These are phyloP conservation scores for Macrophya annulata DNA, from an alignment of 2,888 invertebrate species.

Conservation along the genomic window DNA sequence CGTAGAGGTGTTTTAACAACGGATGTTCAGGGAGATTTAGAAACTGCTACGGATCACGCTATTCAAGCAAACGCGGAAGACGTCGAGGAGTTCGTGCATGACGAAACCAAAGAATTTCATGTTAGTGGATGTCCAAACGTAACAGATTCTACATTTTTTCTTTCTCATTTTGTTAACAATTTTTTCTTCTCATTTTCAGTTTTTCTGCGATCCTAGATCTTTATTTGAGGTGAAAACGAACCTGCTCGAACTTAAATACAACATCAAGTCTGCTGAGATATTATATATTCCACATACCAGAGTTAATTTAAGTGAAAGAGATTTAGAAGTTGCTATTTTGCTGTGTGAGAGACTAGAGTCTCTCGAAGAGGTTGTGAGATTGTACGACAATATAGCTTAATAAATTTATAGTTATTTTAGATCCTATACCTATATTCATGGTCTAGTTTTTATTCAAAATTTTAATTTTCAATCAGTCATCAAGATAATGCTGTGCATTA, in stretches of 20 bases:
- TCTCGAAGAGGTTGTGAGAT: slow-evolving; percentile 82
- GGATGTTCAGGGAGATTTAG: slow-evolving; percentile 79
- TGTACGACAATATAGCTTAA: slow-evolving; percentile 82
- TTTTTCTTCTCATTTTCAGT: slow-evolving; percentile 78
- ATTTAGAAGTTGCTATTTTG: slow-evolving; percentile 79
- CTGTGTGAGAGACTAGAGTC: slow-evolving; percentile 81
- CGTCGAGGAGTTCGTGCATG: slow-evolving; percentile 80
- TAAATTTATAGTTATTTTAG: background rate
- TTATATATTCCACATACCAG: slow-evolving; percentile 80
- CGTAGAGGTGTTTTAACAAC: slow-evolving; percentile 84
- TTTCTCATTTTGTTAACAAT: background rate
- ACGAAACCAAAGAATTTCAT: slow-evolving; percentile 74
- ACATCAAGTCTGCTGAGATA: slow-evolving; percentile 79
- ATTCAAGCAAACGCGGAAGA: slow-evolving; percentile 87
- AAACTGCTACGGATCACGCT: slow-evolving; percentile 84
- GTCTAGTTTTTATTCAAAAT: background rate
- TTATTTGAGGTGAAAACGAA: slow-evolving; percentile 80
- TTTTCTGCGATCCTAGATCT: slow-evolving; percentile 81
- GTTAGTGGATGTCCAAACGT: slow-evolving; percentile 63
- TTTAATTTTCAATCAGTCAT: no score
- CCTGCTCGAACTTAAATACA: slow-evolving; percentile 80
- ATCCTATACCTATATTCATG: background rate
- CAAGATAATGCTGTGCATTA: no score
- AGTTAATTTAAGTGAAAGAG: slow-evolving; percentile 80
- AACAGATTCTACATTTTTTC: background rate